phyloP scores from a whole-genome alignment of 2,113 vertebrate genomes.

The Entelurus aequoreus region DNA sequence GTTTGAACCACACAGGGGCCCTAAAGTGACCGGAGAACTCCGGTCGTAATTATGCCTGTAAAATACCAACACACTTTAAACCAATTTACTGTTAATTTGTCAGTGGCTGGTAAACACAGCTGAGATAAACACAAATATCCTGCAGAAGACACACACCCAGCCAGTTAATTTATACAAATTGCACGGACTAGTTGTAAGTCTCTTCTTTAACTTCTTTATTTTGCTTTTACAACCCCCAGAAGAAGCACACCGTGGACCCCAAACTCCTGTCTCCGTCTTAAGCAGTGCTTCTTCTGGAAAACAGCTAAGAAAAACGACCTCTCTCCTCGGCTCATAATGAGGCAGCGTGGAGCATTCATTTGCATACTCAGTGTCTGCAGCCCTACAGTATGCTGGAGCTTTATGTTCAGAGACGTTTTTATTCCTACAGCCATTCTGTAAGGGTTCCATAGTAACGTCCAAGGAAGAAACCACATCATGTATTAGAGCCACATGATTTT shows the following conservation, averaged over 20 bases:
- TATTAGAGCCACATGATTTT: constrained; percentile 53
- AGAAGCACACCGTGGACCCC: constrained; percentile 25
- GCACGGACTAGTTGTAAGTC: constrained; percentile 19
- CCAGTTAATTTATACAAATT: constrained; percentile 34
- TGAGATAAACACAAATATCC: constrained; percentile 30
- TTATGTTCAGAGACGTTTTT: constrained; percentile 65
- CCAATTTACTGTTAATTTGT: constrained; percentile 51
- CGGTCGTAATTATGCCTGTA: constrained; percentile 48
- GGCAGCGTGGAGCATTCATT: constrained; percentile 63
- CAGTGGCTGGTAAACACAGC: constrained; percentile 23
- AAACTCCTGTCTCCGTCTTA: constrained; percentile 28
- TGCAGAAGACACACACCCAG: constrained; percentile 19
- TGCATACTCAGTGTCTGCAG: constrained; percentile 62
- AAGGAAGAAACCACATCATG: constrained; percentile 56
- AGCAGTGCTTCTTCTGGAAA: constrained; percentile 58
- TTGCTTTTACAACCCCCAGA: constrained; percentile 23
- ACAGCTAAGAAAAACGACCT: constrained; percentile 63
- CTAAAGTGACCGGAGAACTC: constrained; percentile 37
- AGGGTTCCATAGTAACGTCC: constrained; percentile 60
- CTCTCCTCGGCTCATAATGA: constrained; percentile 62
- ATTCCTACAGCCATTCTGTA: constrained; percentile 54
- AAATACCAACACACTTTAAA: constrained; percentile 41
- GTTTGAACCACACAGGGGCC: constrained; percentile 26
- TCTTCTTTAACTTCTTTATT: constrained; percentile 32
- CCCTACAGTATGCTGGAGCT: constrained; percentile 45